A percentile compares a stretch with the other conserved stretches of the same genome.
These are phyloP conservation scores for Neodontobutis hainanensis DNA, from an alignment of 2,113 vertebrate genomes.

Conservation along the genomic window DNA sequence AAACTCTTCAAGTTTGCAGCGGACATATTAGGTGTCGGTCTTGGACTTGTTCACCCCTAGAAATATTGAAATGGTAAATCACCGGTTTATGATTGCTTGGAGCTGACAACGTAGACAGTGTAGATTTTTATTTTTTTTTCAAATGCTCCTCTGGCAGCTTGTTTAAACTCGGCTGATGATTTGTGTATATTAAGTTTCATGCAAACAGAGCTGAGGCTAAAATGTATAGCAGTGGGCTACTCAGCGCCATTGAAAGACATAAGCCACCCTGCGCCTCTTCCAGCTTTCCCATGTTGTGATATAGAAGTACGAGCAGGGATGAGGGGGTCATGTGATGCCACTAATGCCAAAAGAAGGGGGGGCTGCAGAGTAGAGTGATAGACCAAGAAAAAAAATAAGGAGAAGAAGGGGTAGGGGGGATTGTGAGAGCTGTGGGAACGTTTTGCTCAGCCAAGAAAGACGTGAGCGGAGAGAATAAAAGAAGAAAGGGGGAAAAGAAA, in stretches of 20 bases:
- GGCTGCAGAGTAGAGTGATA: conserved; percentile 26
- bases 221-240: conserved; percentile 25
- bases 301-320: conserved; percentile 20
- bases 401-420: not conserved
- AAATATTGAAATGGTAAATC: not conserved
- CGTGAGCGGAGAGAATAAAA: conserved; percentile 67
- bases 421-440: conserved; percentile 70
- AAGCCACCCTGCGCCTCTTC: conserved; percentile 36
- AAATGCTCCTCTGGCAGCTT: conserved; percentile 10
- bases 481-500: conserved; percentile 63
- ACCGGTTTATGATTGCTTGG: conserved; percentile 25
- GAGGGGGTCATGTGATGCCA: conserved; percentile 72
- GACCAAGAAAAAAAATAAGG: conserved; percentile 19
- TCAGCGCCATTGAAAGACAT: conserved; percentile 48
- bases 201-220: conserved; percentile 27
- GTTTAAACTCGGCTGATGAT: conserved; percentile 44
- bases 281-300: conserved; percentile 32
- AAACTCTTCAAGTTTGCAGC: conserved; percentile 9
- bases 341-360: conserved; percentile 34
- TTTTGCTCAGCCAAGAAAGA: conserved; percentile 67
- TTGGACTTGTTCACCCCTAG: not conserved
- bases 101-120: conserved; percentile 18
- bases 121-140: conserved; percentile 1
- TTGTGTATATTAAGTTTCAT: conserved; percentile 57
- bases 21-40: not conserved